phyloP scores from a whole-genome alignment of 1,140 invertebrate species.

The Dreissena polymorpha region DNA sequence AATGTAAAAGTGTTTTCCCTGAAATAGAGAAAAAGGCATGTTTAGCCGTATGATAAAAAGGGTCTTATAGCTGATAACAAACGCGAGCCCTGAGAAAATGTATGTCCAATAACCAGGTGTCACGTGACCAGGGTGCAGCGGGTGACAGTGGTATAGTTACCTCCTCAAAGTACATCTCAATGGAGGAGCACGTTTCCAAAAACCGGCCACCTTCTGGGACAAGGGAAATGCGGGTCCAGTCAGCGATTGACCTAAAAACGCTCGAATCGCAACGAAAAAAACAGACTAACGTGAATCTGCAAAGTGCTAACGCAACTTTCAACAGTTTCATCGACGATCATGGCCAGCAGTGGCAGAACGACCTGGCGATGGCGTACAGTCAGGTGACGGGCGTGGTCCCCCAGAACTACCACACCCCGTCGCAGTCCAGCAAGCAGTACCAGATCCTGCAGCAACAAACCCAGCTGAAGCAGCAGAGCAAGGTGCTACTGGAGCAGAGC shows the following conservation, averaged over 20 bases:
- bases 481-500: slow-evolving; percentile 72
- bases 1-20: no score
- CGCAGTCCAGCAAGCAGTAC: slow-evolving; percentile 70
- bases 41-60: no score
- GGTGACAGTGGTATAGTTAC: slow-evolving; percentile 17
- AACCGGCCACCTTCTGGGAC: slow-evolving; percentile 56
- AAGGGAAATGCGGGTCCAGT: slow-evolving; percentile 37
- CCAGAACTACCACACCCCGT: slow-evolving; percentile 67
- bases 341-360: slow-evolving; percentile 66
- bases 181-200: slow-evolving; percentile 55
- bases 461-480: slow-evolving; percentile 62
- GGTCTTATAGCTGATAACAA: no score
- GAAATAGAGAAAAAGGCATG: no score
- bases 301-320: slow-evolving; percentile 73
- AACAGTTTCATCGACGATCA: slow-evolving; percentile 73
- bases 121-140: background rate
- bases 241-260: slow-evolving; percentile 35
- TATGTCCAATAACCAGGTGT: background rate
- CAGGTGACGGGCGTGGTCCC: slow-evolving; percentile 72
- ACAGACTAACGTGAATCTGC: slow-evolving; percentile 64
- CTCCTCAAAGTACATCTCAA: slow-evolving; percentile 49
- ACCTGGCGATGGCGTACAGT: slow-evolving; percentile 69
- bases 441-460: slow-evolving; percentile 71
- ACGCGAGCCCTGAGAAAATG: no score
- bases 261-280: slow-evolving; percentile 32